Evolutionary conservation across 2,888 invertebrate species (phyloP), one percentile per base, ranked within the genome.

Genomic region (Rhyacophila evoluta): DNA sequence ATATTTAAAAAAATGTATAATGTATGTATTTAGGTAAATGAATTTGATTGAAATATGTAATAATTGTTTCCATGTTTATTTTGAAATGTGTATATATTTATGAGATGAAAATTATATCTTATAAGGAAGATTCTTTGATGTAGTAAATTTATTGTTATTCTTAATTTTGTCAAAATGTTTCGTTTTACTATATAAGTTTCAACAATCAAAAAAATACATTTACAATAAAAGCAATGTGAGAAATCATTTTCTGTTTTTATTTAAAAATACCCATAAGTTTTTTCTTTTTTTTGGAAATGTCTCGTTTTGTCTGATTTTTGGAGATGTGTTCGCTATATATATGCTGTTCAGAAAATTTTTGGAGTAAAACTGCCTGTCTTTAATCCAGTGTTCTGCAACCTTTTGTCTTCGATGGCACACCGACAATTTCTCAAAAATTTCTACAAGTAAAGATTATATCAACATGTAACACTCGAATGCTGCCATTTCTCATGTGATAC

Each of bases 101-200:
- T 55, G 55, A 55, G 25, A 55, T 55, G 55, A 55, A 55, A 55
- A 55, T 19, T 55, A 55, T 55, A 55, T 19, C 55, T 55, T 55
- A 8, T 55, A 55, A 55, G 55, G 6, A 33, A 33, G 29, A 33
- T 19, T 55, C 55, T 55, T 55, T 55, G 55, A 55, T 55, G 55
- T 55, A 55, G 55, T 55, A 19, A 55, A 55, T 55, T 55, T 25
- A 55, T 55, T 55, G 55, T 55, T 55, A 55, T 55, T 55, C 25
- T 55, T 55, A 55, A 55, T 55, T 55, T 55, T 55, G 55, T 55
- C 55, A 55, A 55, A 55, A 55, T 55, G 55, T 55, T 55, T 55
- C 55, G 19, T 55, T 55, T 55, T 55, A 55, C 15, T 41, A 15
- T 55, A 55, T 55, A 55, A 55, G 55, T 55, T 55, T 55, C 55